These are phyloP conservation scores for Anarsia innoxiella DNA, from an alignment of 2,888 invertebrate species.

Conservation along the genomic window DNA sequence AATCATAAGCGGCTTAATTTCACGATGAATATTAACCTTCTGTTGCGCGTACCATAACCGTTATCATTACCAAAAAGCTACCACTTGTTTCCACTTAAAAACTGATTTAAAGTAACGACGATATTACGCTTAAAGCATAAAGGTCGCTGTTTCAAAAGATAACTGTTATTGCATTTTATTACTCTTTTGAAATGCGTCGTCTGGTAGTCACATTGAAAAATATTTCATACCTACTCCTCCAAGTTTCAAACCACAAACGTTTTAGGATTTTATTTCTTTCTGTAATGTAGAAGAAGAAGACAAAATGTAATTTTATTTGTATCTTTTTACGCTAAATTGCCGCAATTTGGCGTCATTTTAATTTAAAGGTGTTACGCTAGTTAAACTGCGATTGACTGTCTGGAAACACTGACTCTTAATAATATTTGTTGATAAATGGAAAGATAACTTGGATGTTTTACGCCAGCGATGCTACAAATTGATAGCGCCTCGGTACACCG, in stretches of 20 bases:
- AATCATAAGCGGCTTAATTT: conserved; percentile 9
- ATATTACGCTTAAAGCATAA: conserved; percentile 18
- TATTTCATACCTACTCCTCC: not conserved
- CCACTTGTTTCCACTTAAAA: conserved; percentile 23
- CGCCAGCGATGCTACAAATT: conserved; percentile 52
- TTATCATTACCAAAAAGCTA: conserved; percentile 21
- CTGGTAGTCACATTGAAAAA: conserved; percentile 1
- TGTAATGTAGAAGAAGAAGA: too few relatives aligned
- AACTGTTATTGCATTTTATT: conserved; percentile 17
- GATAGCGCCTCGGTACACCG: conserved; percentile 38
- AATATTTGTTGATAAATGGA: conserved; percentile 50
- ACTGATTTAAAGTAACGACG: conserved; percentile 21
- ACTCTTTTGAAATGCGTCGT: conserved; percentile 7
- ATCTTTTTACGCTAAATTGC: not conserved
- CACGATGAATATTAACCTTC: conserved; percentile 7
- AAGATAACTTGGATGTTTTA: conserved; percentile 48
- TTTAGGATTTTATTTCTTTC: not conserved
- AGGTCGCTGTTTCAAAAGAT: conserved; percentile 18
- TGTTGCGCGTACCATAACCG: conserved; percentile 22
- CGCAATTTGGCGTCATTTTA: conserved; percentile 7
- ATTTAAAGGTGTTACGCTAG: conserved; percentile 14
- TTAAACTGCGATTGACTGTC: conserved; percentile 23
- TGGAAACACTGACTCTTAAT: conserved; percentile 28
- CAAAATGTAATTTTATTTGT: conserved; percentile 4
- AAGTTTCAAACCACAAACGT: conserved; percentile 3